Evolutionary conservation across 2,797 vertebrate genomes (phyloP).

Genomic region (Sebastes alutus): DNA sequence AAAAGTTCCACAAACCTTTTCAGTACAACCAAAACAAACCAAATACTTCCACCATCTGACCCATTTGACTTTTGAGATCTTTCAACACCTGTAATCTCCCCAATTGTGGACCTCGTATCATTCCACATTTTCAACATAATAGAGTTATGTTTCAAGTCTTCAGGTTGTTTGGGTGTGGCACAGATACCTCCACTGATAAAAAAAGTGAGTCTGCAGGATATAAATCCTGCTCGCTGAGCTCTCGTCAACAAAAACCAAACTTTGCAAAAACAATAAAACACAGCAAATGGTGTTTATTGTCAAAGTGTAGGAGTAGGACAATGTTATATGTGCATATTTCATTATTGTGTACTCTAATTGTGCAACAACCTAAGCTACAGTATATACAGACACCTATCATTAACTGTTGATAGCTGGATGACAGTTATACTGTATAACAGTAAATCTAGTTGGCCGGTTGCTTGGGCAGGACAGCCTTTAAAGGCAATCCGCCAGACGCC

Average conservation of each 20-base stretch:
- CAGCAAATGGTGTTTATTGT: conserved; percentile 84
- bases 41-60: neutral
- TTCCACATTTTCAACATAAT: neutral
- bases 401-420: conserved; percentile 75
- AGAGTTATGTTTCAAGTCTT: neutral
- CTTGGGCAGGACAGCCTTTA: conserved; percentile 70
- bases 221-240: neutral
- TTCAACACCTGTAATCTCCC: neutral
- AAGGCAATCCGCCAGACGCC: conserved; percentile 55
- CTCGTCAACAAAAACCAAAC: conserved; percentile 32
- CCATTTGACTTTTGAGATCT: neutral
- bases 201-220: neutral
- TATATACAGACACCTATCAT: conserved; percentile 82
- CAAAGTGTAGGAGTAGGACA: conserved; percentile 82
- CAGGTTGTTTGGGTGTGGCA: neutral
- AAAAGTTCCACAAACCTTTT: neutral
- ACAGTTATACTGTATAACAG: conserved; percentile 84
- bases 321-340: conserved; percentile 81
- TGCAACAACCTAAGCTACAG: conserved; percentile 83
- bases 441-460: conserved; percentile 78
- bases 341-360: conserved; percentile 78
- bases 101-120: neutral
- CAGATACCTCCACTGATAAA: neutral
- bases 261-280: conserved; percentile 70
- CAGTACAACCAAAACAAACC: neutral